Conservation (phyloP, 2,888 invertebrate genomes). For the Xylocampa areola region DNA sequence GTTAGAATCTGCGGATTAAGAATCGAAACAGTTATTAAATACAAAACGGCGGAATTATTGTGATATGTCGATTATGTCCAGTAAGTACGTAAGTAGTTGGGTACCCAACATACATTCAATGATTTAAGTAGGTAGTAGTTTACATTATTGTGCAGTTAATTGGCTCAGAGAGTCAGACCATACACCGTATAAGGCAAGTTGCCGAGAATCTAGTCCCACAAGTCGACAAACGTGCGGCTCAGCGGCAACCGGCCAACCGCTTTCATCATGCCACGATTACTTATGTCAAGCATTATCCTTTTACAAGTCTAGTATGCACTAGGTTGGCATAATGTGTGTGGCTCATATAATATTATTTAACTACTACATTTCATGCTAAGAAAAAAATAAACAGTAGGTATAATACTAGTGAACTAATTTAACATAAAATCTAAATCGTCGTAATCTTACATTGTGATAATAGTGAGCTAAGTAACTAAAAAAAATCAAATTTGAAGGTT, state of each 20-base stretch:
- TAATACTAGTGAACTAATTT: no score
- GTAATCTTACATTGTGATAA: no score
- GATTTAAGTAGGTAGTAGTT: constrained; percentile 68
- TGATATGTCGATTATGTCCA: constrained; percentile 44
- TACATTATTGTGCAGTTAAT: constrained; percentile 75
- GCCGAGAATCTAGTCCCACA: constrained; percentile 75
- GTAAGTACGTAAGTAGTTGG: constrained; percentile 41
- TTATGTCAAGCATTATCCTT: constrained; percentile 61
- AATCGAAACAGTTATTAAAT: no score
- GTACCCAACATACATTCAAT: constrained; percentile 42
- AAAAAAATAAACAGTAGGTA: no score
- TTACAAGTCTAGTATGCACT: constrained; percentile 42
- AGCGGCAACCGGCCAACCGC: constrained; percentile 61
- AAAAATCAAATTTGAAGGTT: no score
- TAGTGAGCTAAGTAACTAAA: no score
- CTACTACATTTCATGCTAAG: no score
- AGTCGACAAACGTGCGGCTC: constrained; percentile 53
- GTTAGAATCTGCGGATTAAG: no score
- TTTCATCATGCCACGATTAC: constrained; percentile 68
- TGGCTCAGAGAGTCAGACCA: constrained; percentile 74
- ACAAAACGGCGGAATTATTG: no score
- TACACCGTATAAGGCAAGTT: constrained; percentile 78
- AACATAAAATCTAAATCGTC: no score
- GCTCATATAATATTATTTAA: no score
- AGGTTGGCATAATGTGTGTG: constrained; percentile 26